Evolutionary conservation across 2,797 vertebrate genomes (phyloP).

Genomic region (Chiloscyllium punctatum): DNA sequence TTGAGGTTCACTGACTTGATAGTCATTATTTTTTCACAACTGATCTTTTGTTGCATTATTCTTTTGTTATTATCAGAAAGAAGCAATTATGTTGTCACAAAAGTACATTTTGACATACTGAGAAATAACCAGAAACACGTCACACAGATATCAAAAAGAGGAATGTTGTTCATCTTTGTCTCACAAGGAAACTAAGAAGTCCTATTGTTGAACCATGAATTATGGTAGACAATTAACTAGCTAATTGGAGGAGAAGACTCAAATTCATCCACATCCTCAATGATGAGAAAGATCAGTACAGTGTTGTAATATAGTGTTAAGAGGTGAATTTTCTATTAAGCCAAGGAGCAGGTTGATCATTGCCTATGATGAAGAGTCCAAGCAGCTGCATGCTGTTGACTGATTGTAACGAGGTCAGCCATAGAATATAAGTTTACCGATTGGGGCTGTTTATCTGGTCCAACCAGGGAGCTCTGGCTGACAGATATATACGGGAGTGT

Average conservation of each 20-base stretch:
- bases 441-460: too few relatives aligned
- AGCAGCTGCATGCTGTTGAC: too few relatives aligned
- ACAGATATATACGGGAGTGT: too few relatives aligned
- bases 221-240: background rate
- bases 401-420: too few relatives aligned
- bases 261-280: background rate
- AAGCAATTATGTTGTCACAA: slow-evolving; percentile 93
- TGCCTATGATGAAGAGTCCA: too few relatives aligned
- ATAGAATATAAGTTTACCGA: too few relatives aligned
- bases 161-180: background rate
- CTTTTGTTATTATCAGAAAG: slow-evolving; percentile 68
- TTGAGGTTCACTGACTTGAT: slow-evolving; percentile 82
- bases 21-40: slow-evolving; percentile 98
- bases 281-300: background rate
- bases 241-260: background rate
- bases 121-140: slow-evolving; percentile 72
- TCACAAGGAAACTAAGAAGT: background rate
- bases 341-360: too few relatives aligned
- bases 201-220: background rate
- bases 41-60: slow-evolving; percentile 84
- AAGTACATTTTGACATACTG: slow-evolving; percentile 93
- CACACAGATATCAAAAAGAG: slow-evolving; percentile 52
- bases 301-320: too few relatives aligned
- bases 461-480: too few relatives aligned
- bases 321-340: too few relatives aligned